Percentiles rank a stretch among this genome's conserved stretches.
Conservation (phyloP, 2,797 vertebrate species). For the Coracias cyanogaster region DNA sequence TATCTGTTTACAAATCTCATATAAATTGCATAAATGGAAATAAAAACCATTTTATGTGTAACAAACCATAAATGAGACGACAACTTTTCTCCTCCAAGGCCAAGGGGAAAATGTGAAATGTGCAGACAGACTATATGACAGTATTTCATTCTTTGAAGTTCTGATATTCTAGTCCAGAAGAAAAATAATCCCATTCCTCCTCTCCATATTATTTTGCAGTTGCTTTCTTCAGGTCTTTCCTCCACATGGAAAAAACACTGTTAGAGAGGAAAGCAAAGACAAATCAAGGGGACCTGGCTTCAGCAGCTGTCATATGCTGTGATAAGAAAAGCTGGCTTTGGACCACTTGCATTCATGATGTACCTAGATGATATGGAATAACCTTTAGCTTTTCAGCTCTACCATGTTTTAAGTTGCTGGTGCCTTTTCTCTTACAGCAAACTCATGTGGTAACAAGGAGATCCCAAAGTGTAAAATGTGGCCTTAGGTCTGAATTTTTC, state of each 20-base stretch:
- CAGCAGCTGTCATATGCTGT: not conserved
- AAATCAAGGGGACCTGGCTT: not conserved
- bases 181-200: not conserved
- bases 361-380: not conserved
- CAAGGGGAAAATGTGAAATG: not conserved
- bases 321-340: not conserved
- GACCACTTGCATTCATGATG: not conserved
- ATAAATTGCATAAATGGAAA: conserved; percentile 56
- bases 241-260: not conserved
- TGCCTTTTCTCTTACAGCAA: not conserved
- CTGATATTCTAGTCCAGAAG: not conserved
- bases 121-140: not conserved
- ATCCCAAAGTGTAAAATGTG: not conserved
- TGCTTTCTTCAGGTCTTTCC: not conserved
- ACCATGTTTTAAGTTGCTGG: not conserved
- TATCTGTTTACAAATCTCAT: conserved; percentile 72
- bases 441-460: not conserved
- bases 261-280: not conserved
- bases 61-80: not conserved
- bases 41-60: not conserved
- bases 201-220: not conserved
- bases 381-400: not conserved
- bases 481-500: not conserved
- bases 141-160: not conserved
- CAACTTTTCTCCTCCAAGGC: not conserved